Percentiles rank a stretch among this genome's conserved stretches.
These are phyloP conservation scores for Bibio marci DNA, from an alignment of 2,888 invertebrate genomes.

Conservation along the genomic window DNA sequence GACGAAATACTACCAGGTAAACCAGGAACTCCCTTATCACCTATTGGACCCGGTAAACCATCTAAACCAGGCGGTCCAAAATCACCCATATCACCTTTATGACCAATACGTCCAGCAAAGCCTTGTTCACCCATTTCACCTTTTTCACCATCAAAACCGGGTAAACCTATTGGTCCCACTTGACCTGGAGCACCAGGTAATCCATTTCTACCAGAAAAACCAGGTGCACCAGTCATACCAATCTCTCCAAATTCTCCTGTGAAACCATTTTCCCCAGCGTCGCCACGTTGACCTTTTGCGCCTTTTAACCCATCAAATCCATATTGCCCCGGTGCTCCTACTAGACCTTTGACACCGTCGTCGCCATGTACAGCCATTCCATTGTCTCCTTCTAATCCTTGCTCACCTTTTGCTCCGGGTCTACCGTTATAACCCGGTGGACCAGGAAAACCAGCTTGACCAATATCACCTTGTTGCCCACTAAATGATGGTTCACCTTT, in stretches of 20 bases:
- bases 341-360: conserved; percentile 38
- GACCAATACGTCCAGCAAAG: conserved; percentile 29
- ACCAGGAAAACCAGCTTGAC: conserved; percentile 23
- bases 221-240: conserved; percentile 34
- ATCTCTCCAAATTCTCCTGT: conserved; percentile 30
- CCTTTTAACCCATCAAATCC: conserved; percentile 35
- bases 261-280: conserved; percentile 38
- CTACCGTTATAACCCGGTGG: conserved; percentile 17
- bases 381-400: conserved; percentile 29
- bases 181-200: conserved; percentile 29
- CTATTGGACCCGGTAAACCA: conserved; percentile 28
- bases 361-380: conserved; percentile 27
- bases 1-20: conserved; percentile 16
- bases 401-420: conserved; percentile 27
- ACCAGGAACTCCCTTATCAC: conserved; percentile 29
- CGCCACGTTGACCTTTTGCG: conserved; percentile 26
- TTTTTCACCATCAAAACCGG: conserved; percentile 29
- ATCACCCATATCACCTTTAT: conserved; percentile 34
- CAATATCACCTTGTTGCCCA: conserved; percentile 19
- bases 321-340: conserved; percentile 39
- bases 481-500: conserved; percentile 12
- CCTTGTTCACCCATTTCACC: conserved; percentile 31
- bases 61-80: conserved; percentile 20
- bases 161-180: conserved; percentile 36
- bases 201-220: conserved; percentile 26